phyloP scores from a whole-genome alignment of 2,888 invertebrate species.

The Thelaira solivaga region DNA sequence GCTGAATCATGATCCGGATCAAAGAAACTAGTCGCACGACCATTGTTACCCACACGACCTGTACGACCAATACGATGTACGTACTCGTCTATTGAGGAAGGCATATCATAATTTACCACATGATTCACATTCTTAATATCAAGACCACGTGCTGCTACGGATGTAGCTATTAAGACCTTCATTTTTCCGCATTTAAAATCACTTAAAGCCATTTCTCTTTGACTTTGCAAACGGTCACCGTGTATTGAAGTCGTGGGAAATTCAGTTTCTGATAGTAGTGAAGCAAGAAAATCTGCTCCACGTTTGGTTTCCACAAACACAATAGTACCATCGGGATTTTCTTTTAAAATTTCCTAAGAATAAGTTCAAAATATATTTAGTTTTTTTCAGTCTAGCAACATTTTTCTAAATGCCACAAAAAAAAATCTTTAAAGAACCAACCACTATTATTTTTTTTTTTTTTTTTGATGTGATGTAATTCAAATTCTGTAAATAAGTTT shows the following conservation, averaged over 20 bases:
- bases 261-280: constrained; percentile 86
- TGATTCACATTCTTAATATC: constrained; percentile 92
- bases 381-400: no score
- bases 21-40: constrained; percentile 91
- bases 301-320: constrained; percentile 95
- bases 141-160: constrained; percentile 94
- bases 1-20: constrained; percentile 81
- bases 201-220: constrained; percentile 95
- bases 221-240: constrained; percentile 96
- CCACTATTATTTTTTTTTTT: no score
- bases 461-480: no score
- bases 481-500: no score
- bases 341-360: constrained; percentile 71
- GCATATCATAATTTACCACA: constrained; percentile 95
- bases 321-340: constrained; percentile 79
- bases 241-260: constrained; percentile 97
- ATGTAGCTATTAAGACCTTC: constrained; percentile 93
- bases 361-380: no score
- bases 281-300: constrained; percentile 93
- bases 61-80: constrained; percentile 97
- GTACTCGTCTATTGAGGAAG: constrained; percentile 93
- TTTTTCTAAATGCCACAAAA: no score
- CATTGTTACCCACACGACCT: constrained; percentile 93
- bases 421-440: no score
- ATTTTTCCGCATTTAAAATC: constrained; percentile 89